Conservation (phyloP, 2,888 invertebrate genomes). For the Ceriagrion tenellum region DNA sequence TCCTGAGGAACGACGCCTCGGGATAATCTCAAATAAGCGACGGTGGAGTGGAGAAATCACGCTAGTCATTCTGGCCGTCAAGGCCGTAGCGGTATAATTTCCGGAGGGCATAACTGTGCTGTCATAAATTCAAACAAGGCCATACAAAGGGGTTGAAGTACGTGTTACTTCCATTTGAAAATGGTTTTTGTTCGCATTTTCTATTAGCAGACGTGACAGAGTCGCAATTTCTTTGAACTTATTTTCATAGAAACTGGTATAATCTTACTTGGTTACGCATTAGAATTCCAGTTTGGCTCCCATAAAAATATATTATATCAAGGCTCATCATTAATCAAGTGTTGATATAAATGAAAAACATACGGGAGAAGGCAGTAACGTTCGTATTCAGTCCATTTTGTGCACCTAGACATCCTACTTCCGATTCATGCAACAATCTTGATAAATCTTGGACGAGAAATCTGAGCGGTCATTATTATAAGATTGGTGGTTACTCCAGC, state of each 20-base stretch:
- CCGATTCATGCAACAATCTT: too few species aligned
- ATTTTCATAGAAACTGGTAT: neutral
- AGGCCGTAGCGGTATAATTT: conserved; percentile 30
- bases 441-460: too few species aligned
- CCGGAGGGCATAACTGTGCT: conserved; percentile 56
- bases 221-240: neutral
- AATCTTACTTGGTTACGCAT: neutral
- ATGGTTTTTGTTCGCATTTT: neutral
- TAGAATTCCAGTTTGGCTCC: neutral
- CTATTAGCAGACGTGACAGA: neutral
- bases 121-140: conserved; percentile 47
- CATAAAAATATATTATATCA: neutral
- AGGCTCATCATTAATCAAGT: neutral
- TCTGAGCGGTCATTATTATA: too few species aligned
- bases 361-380: too few species aligned
- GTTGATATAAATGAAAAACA: too few species aligned
- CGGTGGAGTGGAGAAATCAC: neutral
- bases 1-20: neutral
- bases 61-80: neutral
- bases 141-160: neutral
- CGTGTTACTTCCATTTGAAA: neutral
- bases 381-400: too few species aligned
- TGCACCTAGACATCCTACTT: too few species aligned
- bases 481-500: too few species aligned
- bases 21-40: neutral